These are phyloP conservation scores for Epinephelus lanceolatus DNA, from an alignment of 2,113 vertebrate genomes.

Conservation along the genomic window DNA sequence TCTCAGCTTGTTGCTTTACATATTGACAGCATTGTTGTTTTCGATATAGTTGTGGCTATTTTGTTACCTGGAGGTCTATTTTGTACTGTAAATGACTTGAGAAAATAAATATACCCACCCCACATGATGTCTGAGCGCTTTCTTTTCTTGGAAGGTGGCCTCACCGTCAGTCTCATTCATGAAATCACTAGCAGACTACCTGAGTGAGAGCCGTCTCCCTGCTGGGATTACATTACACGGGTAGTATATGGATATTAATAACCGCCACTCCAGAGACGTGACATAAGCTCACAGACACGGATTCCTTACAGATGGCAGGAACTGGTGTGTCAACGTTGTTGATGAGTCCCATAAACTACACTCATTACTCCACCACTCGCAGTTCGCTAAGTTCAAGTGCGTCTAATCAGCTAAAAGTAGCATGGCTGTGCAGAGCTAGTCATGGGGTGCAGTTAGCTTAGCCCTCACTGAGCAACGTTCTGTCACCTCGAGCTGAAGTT, in stretches of 20 bases:
- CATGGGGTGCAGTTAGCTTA: conserved; percentile 13
- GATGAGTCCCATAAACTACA: conserved; percentile 46
- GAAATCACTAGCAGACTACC: conserved; percentile 44
- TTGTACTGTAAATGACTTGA: conserved; percentile 81
- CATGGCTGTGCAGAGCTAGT: neutral
- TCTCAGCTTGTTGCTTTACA: conserved; percentile 68
- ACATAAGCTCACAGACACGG: conserved; percentile 51
- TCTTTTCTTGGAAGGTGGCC: conserved; percentile 57
- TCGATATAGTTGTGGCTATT: conserved; percentile 78
- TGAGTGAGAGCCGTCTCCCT: conserved; percentile 41
- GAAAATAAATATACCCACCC: conserved; percentile 75
- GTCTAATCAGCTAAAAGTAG: conserved; percentile 57
- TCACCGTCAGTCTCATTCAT: conserved; percentile 74
- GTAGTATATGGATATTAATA: conserved; percentile 76
- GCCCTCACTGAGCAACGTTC: conserved; percentile 10
- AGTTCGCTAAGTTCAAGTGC: conserved; percentile 42
- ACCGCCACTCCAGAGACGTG: conserved; percentile 50
- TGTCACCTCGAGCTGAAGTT: conserved; percentile 3
- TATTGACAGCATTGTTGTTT: conserved; percentile 68
- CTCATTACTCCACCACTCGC: conserved; percentile 45
- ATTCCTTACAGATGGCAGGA: conserved; percentile 52
- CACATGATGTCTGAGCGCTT: conserved; percentile 56
- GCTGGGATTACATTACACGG: conserved; percentile 61
- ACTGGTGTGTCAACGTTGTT: conserved; percentile 46
- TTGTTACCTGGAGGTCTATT: conserved; percentile 83